A percentile compares a stretch with the other conserved stretches of the same genome.
Evolutionary conservation across 2,888 invertebrate species (phyloP).

Genomic region (Tipula helvola): DNA sequence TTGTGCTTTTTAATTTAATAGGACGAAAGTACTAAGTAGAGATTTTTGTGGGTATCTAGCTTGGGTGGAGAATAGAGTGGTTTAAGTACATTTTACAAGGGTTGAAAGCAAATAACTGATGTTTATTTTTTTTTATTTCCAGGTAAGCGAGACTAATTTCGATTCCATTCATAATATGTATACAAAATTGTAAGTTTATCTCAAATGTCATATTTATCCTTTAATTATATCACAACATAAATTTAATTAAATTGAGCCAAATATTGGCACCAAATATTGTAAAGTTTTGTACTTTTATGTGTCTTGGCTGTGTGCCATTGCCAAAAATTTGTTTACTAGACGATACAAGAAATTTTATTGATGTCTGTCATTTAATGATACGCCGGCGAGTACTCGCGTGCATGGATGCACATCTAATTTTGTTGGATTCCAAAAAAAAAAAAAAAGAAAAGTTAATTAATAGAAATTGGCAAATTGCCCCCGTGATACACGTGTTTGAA

Average conservation of each 20-base stretch:
- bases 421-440: neutral
- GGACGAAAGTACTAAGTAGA: neutral
- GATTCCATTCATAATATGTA: neutral
- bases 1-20: neutral
- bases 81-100: no score
- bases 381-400: neutral
- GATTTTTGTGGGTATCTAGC: neutral
- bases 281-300: neutral
- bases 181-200: neutral
- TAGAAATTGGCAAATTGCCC: neutral
- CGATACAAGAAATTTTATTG: neutral
- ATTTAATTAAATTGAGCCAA: neutral
- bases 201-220: neutral
- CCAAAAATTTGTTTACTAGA: neutral
- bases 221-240: neutral
- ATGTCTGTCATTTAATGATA: neutral
- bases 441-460: neutral
- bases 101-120: neutral
- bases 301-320: neutral
- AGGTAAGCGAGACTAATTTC: neutral
- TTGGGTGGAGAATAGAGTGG: neutral
- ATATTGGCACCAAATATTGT: neutral
- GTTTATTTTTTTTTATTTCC: neutral
- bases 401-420: neutral
- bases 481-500: neutral